These are phyloP conservation scores for Corythornis madagascariensis DNA, from an alignment of 2,113 vertebrate genomes.

Conservation along the genomic window DNA sequence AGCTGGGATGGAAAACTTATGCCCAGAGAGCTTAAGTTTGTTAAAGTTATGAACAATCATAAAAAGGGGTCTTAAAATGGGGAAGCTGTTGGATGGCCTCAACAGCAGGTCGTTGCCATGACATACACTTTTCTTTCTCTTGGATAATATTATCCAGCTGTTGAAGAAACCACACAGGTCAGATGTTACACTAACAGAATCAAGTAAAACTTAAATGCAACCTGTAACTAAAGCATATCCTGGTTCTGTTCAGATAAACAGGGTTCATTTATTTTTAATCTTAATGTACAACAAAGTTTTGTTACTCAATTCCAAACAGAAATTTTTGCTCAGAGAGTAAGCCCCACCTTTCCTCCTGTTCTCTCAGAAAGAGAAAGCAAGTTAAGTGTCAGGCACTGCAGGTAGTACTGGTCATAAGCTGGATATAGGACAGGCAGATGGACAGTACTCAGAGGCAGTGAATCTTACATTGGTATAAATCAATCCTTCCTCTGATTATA, in stretches of 20 bases:
- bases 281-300: not conserved
- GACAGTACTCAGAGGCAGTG: not conserved
- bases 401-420: not conserved
- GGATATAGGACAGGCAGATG: not conserved
- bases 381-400: not conserved
- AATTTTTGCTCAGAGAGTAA: not conserved
- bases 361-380: not conserved
- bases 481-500: not conserved
- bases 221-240: not conserved
- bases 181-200: not conserved
- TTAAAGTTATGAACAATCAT: not conserved
- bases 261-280: not conserved
- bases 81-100: not conserved
- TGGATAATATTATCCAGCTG: not conserved
- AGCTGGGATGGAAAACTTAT: not conserved
- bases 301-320: not conserved
- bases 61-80: not conserved
- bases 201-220: not conserved
- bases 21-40: not conserved
- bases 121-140: not conserved
- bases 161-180: slow-evolving; percentile 6
- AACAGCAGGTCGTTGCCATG: not conserved
- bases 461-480: not conserved
- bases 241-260: slow-evolving; percentile 2
- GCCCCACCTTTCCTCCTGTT: not conserved